Percentiles rank a stretch among this genome's conserved stretches.
These are phyloP conservation scores for Erpetoichthys calabaricus DNA, from an alignment of 2,797 vertebrate species.

Conservation along the genomic window DNA sequence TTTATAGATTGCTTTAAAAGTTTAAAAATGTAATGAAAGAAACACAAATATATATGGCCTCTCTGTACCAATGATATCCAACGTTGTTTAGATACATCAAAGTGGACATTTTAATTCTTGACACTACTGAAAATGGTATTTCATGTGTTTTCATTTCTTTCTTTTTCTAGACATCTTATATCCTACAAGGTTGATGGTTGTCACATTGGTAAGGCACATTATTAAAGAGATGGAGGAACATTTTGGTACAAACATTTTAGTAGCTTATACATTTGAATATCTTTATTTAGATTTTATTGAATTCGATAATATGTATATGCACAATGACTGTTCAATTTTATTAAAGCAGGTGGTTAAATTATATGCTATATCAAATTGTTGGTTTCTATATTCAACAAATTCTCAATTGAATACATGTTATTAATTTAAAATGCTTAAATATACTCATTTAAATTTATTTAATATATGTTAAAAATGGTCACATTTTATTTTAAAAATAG, in stretches of 20 bases:
- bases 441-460: too few species aligned
- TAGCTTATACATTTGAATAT: too few species aligned
- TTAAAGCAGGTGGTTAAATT: background rate
- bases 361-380: too few species aligned
- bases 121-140: constrained; percentile 21
- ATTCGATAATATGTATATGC: background rate
- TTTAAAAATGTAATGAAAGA: too few species aligned
- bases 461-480: too few species aligned
- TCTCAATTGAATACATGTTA: too few species aligned
- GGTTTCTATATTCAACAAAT: too few species aligned
- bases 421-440: too few species aligned
- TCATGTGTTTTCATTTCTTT: constrained; percentile 17
- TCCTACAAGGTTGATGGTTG: constrained; percentile 92
- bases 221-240: background rate
- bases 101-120: constrained; percentile 26
- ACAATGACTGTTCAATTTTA: background rate
- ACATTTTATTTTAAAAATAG: too few species aligned
- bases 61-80: background rate
- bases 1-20: too few species aligned
- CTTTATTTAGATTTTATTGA: background rate
- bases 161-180: constrained; percentile 51
- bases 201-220: constrained; percentile 67
- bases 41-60: too few species aligned
- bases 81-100: background rate
- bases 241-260: too few species aligned